These are phyloP conservation scores for Nothoprocta perdicaria DNA, from an alignment of 2,113 vertebrate species.

Conservation along the genomic window DNA sequence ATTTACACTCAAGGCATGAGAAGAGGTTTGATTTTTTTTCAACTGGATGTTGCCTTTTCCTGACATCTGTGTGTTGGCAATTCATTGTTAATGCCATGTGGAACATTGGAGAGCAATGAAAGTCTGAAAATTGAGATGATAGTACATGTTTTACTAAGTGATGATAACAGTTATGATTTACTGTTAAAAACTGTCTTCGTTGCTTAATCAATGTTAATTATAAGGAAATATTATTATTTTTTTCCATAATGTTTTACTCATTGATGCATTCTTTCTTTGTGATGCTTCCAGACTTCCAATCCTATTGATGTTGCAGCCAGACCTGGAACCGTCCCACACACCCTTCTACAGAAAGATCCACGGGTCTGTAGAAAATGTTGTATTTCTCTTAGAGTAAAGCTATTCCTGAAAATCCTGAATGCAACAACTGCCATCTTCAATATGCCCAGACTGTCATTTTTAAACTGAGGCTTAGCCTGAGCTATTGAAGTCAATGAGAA, in stretches of 20 bases:
- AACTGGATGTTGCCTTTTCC: background rate
- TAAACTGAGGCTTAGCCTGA: background rate
- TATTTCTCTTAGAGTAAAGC: background rate
- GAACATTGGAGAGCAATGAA: background rate
- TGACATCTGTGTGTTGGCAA: too few relatives aligned
- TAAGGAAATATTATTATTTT: background rate
- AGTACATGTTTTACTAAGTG: background rate
- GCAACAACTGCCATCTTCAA: background rate
- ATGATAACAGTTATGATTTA: background rate
- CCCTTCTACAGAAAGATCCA: constrained; percentile 96
- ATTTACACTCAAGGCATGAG: background rate
- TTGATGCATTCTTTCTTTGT: constrained; percentile 29
- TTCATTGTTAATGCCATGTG: background rate
- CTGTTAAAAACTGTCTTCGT: background rate
- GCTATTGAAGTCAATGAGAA: background rate
- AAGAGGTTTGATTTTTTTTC: background rate
- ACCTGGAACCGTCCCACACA: constrained; percentile 93
- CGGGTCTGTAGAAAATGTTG: constrained; percentile 81
- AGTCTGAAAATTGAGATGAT: background rate
- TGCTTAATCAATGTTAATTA: background rate
- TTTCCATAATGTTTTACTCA: background rate
- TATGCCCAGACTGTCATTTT: background rate
- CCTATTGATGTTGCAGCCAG: constrained; percentile 93
- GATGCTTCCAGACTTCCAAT: constrained; percentile 89
- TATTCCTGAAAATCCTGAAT: background rate